Evolutionary conservation across 2,888 invertebrate species (phyloP).

Genomic region (Phymatocera aterrima): DNA sequence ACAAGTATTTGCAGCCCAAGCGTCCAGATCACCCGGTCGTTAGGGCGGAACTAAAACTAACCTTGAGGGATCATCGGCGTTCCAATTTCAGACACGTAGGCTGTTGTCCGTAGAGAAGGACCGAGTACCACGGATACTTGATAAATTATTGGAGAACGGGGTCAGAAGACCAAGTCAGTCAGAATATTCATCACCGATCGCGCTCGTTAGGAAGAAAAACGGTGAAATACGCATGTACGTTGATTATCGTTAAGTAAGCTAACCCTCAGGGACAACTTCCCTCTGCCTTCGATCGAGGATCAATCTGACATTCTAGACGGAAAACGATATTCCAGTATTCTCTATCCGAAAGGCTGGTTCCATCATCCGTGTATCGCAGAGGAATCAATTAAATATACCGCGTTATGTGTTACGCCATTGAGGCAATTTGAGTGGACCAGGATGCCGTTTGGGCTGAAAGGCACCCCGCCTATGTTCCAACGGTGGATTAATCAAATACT

Average conservation of each 20-base stretch:
- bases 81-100: constrained; percentile 46
- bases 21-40: background rate
- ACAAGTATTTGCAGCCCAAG: background rate
- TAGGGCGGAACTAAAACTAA: background rate
- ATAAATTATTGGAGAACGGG: background rate
- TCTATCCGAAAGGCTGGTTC: constrained; percentile 64
- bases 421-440: constrained; percentile 62
- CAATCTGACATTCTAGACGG: constrained; percentile 57
- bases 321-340: constrained; percentile 57
- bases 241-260: constrained; percentile 61
- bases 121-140: background rate
- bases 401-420: constrained; percentile 59
- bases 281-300: constrained; percentile 59
- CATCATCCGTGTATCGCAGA: constrained; percentile 59
- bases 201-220: constrained; percentile 55
- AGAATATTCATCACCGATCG: constrained; percentile 2
- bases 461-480: constrained; percentile 40
- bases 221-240: constrained; percentile 60
- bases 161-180: background rate
- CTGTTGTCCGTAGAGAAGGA: constrained; percentile 45
- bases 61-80: constrained; percentile 44
- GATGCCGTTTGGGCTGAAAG: constrained; percentile 50
- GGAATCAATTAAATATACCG: constrained; percentile 59
- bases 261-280: constrained; percentile 57
- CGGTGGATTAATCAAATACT: constrained; percentile 46